A percentile compares a stretch with the other conserved stretches of the same genome.
These are phyloP conservation scores for Megatriorchis doriae DNA, from an alignment of 2,113 vertebrate genomes.

Conservation along the genomic window DNA sequence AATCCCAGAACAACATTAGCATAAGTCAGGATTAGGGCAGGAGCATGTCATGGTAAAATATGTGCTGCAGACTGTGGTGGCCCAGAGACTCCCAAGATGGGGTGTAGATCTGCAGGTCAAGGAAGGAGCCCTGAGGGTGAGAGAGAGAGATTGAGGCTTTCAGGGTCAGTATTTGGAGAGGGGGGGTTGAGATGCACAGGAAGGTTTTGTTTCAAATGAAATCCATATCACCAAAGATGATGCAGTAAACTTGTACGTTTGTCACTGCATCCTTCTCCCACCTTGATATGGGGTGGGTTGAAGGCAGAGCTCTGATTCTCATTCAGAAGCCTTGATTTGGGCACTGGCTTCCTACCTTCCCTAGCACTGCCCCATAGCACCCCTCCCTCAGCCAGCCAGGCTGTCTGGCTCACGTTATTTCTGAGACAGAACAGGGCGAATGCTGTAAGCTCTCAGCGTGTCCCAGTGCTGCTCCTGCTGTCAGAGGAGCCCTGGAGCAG, in stretches of 20 bases:
- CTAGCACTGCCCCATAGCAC: background rate
- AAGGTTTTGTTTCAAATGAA: background rate
- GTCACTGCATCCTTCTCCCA: background rate
- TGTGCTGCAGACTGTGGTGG: background rate
- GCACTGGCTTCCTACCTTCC: background rate
- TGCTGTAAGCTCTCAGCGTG: background rate
- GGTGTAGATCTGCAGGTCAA: background rate
- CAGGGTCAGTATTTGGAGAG: background rate
- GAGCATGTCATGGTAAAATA: background rate
- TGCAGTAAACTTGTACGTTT: background rate
- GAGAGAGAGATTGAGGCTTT: background rate
- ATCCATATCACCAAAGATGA: background rate
- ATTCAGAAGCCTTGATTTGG: background rate
- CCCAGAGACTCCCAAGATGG: background rate
- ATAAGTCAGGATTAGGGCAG: background rate
- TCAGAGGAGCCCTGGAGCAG: background rate
- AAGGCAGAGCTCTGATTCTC: background rate
- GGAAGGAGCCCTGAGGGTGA: background rate
- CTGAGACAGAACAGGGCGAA: background rate
- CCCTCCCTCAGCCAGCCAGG: background rate
- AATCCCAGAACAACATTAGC: background rate
- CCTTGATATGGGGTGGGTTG: background rate
- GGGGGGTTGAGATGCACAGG: background rate
- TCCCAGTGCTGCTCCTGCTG: background rate
- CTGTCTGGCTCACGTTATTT: background rate